These are phyloP conservation scores for Sciurus niger DNA, from an alignment of 2,113 vertebrate genomes.

Conservation along the genomic window DNA sequence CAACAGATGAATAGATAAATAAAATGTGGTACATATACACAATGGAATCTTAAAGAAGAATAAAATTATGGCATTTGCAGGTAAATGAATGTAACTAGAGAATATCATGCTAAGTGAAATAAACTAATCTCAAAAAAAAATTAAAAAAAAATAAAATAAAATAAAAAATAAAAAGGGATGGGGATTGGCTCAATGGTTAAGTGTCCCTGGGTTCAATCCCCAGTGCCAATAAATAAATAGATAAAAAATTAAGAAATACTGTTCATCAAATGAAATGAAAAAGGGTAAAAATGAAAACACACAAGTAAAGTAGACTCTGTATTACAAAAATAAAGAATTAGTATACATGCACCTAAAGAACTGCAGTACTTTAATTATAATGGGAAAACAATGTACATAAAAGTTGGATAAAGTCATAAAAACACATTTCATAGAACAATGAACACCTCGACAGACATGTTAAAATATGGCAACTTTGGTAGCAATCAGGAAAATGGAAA, in stretches of 20 bases:
- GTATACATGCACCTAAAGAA: neutral
- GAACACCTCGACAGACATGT: neutral
- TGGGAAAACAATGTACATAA: neutral
- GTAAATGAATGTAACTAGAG: no score
- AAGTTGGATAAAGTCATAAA: neutral
- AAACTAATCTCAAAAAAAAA: no score
- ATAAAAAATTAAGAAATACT: neutral
- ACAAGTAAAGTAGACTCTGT: neutral
- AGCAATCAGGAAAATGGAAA: neutral
- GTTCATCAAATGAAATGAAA: neutral
- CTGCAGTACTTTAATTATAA: neutral
- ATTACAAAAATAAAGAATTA: neutral
- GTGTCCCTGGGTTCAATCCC: no score
- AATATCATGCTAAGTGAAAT: no score
- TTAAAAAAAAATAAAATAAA: no score
- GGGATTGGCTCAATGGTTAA: no score
- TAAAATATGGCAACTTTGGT: neutral
- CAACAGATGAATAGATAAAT: no score
- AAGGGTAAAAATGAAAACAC: neutral
- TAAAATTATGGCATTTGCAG: no score
- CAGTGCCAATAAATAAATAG: neutral
- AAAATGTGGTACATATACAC: no score
- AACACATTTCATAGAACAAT: neutral
- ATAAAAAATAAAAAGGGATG: no score
- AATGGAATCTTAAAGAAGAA: no score